A percentile compares a stretch with the other conserved stretches of the same genome.
These are phyloP conservation scores for Petrocephalus microphthalmus DNA, from an alignment of 2,113 vertebrate genomes.

Conservation along the genomic window DNA sequence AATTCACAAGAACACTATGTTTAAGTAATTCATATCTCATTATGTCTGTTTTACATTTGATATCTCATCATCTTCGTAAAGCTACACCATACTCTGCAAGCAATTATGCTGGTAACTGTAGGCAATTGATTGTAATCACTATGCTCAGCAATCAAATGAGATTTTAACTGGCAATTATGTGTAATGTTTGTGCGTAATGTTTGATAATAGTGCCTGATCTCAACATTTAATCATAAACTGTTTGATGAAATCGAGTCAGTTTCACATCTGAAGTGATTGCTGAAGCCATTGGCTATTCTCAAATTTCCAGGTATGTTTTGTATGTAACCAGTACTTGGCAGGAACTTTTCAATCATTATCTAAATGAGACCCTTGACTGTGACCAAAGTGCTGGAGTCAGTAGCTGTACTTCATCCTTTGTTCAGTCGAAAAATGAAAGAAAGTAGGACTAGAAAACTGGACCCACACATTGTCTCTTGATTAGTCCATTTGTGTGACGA, in stretches of 20 bases:
- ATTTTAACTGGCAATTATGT: constrained; percentile 10
- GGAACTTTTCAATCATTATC: not conserved
- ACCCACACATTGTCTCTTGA: not conserved
- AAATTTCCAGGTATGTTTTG: not conserved
- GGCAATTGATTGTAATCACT: constrained; percentile 24
- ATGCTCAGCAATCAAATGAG: constrained; percentile 19
- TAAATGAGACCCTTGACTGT: not conserved
- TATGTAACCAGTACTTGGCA: not conserved
- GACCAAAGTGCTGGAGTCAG: not conserved
- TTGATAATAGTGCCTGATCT: not conserved
- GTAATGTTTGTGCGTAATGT: not conserved
- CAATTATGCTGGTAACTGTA: constrained; percentile 17
- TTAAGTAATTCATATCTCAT: not conserved
- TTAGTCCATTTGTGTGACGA: not conserved
- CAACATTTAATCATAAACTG: not conserved
- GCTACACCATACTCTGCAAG: not conserved
- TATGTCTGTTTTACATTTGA: not conserved
- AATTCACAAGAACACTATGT: not conserved
- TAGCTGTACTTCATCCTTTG: not conserved
- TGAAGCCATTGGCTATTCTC: not conserved
- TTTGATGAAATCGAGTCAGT: not conserved
- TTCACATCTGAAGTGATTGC: not conserved
- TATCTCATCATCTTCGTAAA: not conserved
- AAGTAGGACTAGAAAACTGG: not conserved
- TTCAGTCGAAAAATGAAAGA: not conserved